Evolutionary conservation across 2,113 vertebrate genomes (phyloP).

Genomic region (Rhynchomys soricoides): DNA sequence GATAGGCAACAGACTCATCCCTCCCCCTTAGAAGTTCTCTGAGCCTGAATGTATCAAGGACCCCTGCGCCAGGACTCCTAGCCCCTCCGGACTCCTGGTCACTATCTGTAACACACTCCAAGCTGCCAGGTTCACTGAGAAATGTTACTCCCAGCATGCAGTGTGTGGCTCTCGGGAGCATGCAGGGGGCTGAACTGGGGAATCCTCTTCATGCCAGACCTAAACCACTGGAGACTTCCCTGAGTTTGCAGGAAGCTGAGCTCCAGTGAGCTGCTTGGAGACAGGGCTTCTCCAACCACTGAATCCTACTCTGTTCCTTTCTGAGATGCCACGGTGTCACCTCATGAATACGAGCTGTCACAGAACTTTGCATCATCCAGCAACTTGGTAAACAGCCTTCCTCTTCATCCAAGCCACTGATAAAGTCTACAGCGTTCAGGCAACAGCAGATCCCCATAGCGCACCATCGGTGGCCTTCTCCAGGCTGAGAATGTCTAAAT

Average conservation of each 20-base stretch:
- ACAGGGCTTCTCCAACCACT: background rate
- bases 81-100: background rate
- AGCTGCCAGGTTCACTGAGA: background rate
- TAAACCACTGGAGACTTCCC: background rate
- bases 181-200: background rate
- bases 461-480: background rate
- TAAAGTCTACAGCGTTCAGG: background rate
- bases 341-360: background rate
- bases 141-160: background rate
- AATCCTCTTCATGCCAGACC: background rate
- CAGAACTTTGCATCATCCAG: background rate
- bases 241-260: background rate
- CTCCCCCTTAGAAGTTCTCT: constrained; percentile 43
- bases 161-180: background rate
- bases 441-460: background rate
- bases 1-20: background rate
- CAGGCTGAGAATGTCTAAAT: background rate
- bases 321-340: background rate
- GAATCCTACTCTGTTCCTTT: background rate
- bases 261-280: background rate
- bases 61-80: background rate
- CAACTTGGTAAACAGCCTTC: background rate
- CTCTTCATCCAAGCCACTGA: background rate
- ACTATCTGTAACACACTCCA: background rate
- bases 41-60: background rate